Base-by-base conservation (phyloP, 2,797 vertebrate species). In the Argya squamiceps region DNA sequence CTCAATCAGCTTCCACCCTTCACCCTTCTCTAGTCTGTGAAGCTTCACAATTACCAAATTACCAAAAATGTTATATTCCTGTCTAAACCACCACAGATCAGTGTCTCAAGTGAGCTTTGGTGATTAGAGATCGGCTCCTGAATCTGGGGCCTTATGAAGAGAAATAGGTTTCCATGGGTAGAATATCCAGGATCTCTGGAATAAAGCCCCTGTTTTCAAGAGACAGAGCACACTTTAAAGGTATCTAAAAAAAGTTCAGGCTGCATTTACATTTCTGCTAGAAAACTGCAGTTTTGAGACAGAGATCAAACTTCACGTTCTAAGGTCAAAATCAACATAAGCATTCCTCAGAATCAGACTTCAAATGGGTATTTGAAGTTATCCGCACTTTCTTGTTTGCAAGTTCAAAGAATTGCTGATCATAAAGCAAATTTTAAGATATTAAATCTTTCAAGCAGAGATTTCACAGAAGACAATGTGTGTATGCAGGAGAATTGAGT, bases 351-450 rank as follows among this genome's bases (percentile, higher is more conserved):
- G 69, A 91, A 78, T 79, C 41, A 64, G 53, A 95, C 89, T 92
- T 96, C 94, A 96, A 94, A 91, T 70, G 73, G 34, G 9, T 84
- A 92, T 82, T 81, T 92, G 94, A 95, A 95, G 73, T 82, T 79
- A 76, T 74, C 43, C 39, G 67, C 64, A 67, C 84, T 84, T 84
- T 87, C 64, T 77, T 84, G 73, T 71, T 91, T 74, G 74, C 0
- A 0, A 94, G 89, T 93, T 94, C 94, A 94, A 94, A 94, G 91
- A 93, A 86, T 30, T 43, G 17, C 73, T 76, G 79, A 96, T 90
- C 80, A 82, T 62, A 89, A 89, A 88, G 62, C 39, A 88, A 92
- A 95, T 60, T 5, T 65, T n/a, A 76, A 91, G 77, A 74, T 62
- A 84, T 53, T 84, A 88, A 47, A 93, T 64, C 80, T 79, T 91